Evolutionary conservation across 2,888 invertebrate genomes (phyloP), one percentile per base, ranked within the genome.

Genomic region (Cheilosia variabilis): DNA sequence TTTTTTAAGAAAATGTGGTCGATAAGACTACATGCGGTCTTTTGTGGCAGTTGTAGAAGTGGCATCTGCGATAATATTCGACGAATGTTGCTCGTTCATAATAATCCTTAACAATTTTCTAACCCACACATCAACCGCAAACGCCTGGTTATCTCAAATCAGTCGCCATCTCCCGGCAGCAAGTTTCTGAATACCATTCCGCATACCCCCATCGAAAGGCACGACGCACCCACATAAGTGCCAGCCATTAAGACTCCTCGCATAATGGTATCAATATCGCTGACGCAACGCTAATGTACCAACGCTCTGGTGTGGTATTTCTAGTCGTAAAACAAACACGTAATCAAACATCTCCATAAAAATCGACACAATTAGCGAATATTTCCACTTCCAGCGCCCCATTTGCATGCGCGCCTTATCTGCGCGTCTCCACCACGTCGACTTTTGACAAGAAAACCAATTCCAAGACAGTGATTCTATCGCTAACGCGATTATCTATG

Each of bases 391-490:
- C 27, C 31, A 41, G 34, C 22, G 22, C 17, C 22, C n/a, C 47
- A 47, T 34, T 52, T 47, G 34, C 65, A 27, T 65, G 34, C 31
- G 31, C 7, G 31, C 34, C 17, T 45, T 55, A 17, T 68, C 63
- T 45, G 31, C 37, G 43, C 27, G 31, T 62, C 71, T 50, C 15
- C 37, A 22, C 53, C 5, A 57, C 57, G 34, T 52, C 60, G 84
- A 76, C 75, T 71, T 80, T 84, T 80, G 80, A 86, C 71, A 55
- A 80, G 60, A 13, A 53, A 80, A 80, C 69, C 76, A 63, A 58
- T 76, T 80, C 45, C 63, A 22, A 71, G 69, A 71, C 60, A 19
- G 62, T 57, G 55, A 69, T 80, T 80, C 63, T 52, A 58, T 77
- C 62, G 62, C 77, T 71, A 63, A 72, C 45, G 57, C 77, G 76